Evolutionary conservation across 2,113 vertebrate species (phyloP), one percentile per base, ranked within the genome.

Genomic region (Leptobrachium ailaonicum): DNA sequence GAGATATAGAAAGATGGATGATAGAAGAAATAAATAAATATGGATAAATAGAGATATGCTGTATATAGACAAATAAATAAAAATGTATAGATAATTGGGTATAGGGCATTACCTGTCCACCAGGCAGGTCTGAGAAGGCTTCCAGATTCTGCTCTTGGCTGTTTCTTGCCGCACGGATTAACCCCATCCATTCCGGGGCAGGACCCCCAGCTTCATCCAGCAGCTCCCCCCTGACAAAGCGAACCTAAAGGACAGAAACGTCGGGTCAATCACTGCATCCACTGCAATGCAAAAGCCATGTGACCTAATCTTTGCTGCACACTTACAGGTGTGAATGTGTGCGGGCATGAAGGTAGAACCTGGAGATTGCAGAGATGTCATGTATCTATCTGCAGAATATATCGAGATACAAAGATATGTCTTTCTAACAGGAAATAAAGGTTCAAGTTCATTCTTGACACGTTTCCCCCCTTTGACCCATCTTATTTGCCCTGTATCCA

Each of bases 131-230:
- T 8, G 97, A 95, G 83, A 97, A 90, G 9, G 97, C 98, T 87
- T 98, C 97, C 77, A 99, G 89, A 75, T 96, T 99, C 86, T 99
- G 97, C 84, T 99, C 98, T 82, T 98, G 96, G 43, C 90, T 89
- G 89, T 94, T 98, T 85, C 97, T 94, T 83, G 97, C 96, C 13
- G 96, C 94, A 64, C 98, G 95, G 84, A 99, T 97, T 91, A 96
- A 91, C 84, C 96, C 97, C 90, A 98, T 96, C 98, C 98, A 99
- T 84, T 98, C 96, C 83, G 95, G 90, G 50, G 95, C 92, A 0
- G 96, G 90, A 82, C 93, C 92, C 60, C 96, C 96, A 0, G 94
- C 93, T 87, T 99, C 98, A 73, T 99, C 98, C 87, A 97, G 93
- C 80, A 98, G 92, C 82, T 98, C 95, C 42, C 96, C 97, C 82